Percentiles rank a stretch among this genome's conserved stretches.
Evolutionary conservation across 1,140 invertebrate genomes (phyloP).

Genomic region (Papilio polytes): DNA sequence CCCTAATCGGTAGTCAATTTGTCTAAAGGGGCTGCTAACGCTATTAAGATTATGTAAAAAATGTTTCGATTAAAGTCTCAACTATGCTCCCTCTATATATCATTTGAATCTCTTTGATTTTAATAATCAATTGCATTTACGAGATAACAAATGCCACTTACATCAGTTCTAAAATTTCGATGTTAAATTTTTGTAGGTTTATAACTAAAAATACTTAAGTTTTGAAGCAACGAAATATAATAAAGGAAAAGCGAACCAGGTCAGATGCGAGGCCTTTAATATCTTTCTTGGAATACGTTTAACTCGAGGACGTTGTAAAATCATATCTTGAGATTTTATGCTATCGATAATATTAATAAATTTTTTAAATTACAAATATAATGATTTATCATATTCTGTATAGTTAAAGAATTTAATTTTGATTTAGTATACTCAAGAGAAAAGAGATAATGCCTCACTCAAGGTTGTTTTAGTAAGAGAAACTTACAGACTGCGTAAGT

Average conservation of each 20-base stretch:
- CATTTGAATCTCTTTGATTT: too few species aligned
- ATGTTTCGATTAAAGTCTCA: too few species aligned
- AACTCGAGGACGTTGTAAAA: not conserved
- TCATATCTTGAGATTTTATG: not conserved
- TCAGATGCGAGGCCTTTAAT: slow-evolving; percentile 4
- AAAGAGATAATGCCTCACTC: too few species aligned
- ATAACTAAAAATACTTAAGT: not conserved
- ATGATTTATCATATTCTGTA: not conserved
- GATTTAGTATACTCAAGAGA: too few species aligned
- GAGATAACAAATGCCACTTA: too few species aligned
- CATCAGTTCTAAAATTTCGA: too few species aligned
- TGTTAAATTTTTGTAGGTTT: not conserved
- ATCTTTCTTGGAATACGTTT: slow-evolving; percentile 13
- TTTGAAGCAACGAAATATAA: not conserved
- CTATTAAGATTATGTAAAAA: too few species aligned
- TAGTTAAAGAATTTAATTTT: too few species aligned
- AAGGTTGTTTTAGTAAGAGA: not conserved
- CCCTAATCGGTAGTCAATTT: too few species aligned
- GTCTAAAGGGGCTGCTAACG: too few species aligned
- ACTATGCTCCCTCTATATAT: too few species aligned
- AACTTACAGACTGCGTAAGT: not conserved
- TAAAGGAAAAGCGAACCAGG: slow-evolving; percentile 8
- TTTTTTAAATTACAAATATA: not conserved
- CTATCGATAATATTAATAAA: not conserved
- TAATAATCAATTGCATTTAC: too few species aligned